These are phyloP conservation scores for Donacobius atricapilla DNA, from an alignment of 2,113 vertebrate species.

Conservation along the genomic window DNA sequence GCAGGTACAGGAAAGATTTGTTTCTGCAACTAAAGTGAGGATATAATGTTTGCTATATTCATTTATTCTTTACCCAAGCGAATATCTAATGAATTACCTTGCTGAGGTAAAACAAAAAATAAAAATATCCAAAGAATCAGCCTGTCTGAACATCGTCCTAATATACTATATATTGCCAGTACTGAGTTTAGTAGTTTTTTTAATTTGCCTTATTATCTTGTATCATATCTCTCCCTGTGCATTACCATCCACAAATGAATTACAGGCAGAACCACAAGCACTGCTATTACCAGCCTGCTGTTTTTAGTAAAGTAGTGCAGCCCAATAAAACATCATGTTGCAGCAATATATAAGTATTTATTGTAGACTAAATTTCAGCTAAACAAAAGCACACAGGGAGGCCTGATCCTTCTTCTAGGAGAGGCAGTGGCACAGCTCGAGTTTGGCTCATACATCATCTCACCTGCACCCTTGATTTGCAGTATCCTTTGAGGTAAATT, in stretches of 20 bases:
- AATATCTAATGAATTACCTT: conserved; percentile 68
- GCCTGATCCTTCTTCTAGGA: not conserved
- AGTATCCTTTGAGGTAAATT: conserved; percentile 16
- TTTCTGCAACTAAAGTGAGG: conserved; percentile 70
- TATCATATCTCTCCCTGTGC: conserved; percentile 53
- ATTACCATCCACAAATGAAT: conserved; percentile 65
- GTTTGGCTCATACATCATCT: not conserved
- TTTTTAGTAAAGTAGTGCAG: conserved; percentile 70
- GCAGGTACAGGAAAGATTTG: conserved; percentile 73
- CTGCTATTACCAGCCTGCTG: conserved; percentile 65
- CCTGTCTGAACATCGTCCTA: conserved; percentile 40
- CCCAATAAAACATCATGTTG: conserved; percentile 70
- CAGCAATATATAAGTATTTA: conserved; percentile 68
- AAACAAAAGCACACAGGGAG: conserved; percentile 43
- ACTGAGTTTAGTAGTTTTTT: conserved; percentile 44
- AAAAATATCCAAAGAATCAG: conserved; percentile 24
- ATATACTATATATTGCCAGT: conserved; percentile 39
- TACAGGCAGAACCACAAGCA: conserved; percentile 69
- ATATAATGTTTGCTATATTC: conserved; percentile 65
- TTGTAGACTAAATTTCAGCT: conserved; percentile 64
- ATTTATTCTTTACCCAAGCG: conserved; percentile 68
- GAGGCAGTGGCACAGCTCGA: not conserved
- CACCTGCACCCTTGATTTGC: conserved; percentile 31
- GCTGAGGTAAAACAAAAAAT: conserved; percentile 38
- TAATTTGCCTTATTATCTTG: conserved; percentile 69